Base-by-base conservation (phyloP, 2,888 invertebrate species). In the Cylloceria caligata region DNA sequence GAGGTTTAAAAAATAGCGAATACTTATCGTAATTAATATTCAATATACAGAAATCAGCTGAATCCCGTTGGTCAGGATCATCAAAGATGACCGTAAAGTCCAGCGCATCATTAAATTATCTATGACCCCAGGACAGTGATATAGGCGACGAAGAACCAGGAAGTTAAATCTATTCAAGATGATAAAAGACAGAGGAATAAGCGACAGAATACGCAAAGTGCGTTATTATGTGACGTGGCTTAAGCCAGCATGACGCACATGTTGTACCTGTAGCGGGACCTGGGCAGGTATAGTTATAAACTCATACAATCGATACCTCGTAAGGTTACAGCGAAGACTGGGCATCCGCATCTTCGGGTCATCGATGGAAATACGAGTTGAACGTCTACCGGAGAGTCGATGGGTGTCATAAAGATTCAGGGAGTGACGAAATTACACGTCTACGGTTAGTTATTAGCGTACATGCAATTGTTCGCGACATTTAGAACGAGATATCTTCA, bases 191-290 rank as follows among this genome's bases (percentile, higher is more conserved):
- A 55, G 74, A 82, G 72, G 60, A 65, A 64, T 74, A 82, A 76
- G 84, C 80, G 80, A 83, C 80, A 72, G 77, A 71, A 78, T 57
- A 71, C 55, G 78, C 62, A 67, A 72, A 83, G 82, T 88, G 89
- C 88, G 89, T 90, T 87, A 83, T 87, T 89, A 87, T 90, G 88
- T 89, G 90, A 90, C 91, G 90, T 88, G 89, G 88, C 90, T 91
- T 87, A 90, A 87, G 88, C 89, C 78, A 75, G 39, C 89, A 88
- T 92, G 91, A 89, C 88, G 89, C 91, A 91, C 88, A 91, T 91
- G 91, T 89, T 69, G 69, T 39, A 55, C 9, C 39, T 27, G 27
- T 42, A 69, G 55, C 55, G 55, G 42, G 27, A 55, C 55, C 55
- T 42, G 39, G 16, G 19, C n/a, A 42, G 69, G 13, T 57, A 69